phyloP scores from a whole-genome alignment of 2,888 invertebrate species.

The Folsomia manolachei region DNA sequence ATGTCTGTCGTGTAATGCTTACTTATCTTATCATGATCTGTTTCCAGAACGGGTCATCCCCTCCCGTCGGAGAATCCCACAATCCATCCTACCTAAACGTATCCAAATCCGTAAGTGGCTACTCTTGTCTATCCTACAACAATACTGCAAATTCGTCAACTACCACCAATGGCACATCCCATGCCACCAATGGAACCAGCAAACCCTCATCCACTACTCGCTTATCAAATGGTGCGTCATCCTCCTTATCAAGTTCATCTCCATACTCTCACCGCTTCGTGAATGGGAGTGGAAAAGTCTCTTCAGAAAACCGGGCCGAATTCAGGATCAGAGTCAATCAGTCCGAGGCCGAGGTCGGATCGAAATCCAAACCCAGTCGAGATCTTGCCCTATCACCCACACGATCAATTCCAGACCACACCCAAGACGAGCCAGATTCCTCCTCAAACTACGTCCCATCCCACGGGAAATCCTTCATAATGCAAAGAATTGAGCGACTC shows the following conservation, averaged over 20 bases:
- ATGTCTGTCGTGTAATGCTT: neutral
- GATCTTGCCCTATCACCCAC: constrained; percentile 21
- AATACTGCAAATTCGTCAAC: neutral
- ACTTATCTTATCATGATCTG: neutral
- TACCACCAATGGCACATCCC: constrained; percentile 24
- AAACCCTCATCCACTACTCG: constrained; percentile 18
- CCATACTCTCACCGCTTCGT: constrained; percentile 9
- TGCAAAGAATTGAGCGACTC: constrained; percentile 80
- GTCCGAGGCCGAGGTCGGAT: neutral
- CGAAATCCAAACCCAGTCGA: neutral
- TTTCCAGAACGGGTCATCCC: constrained; percentile 17
- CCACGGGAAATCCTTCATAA: constrained; percentile 67
- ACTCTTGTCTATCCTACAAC: constrained; percentile 63
- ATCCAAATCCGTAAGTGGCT: constrained; percentile 87
- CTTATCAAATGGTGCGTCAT: constrained; percentile 2
- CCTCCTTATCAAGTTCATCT: neutral
- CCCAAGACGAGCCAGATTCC: neutral
- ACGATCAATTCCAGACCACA: neutral
- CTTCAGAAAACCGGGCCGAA: neutral
- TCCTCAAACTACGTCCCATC: constrained; percentile 31
- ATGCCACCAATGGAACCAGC: constrained; percentile 28
- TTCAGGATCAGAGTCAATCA: constrained; percentile 15
- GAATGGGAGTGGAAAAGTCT: neutral
- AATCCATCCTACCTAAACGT: constrained; percentile 82
- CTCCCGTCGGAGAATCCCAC: constrained; percentile 22